Evolutionary conservation across 2,888 invertebrate species (phyloP), one percentile per base, ranked within the genome.

Genomic region (Torymus aiolomorphi): DNA sequence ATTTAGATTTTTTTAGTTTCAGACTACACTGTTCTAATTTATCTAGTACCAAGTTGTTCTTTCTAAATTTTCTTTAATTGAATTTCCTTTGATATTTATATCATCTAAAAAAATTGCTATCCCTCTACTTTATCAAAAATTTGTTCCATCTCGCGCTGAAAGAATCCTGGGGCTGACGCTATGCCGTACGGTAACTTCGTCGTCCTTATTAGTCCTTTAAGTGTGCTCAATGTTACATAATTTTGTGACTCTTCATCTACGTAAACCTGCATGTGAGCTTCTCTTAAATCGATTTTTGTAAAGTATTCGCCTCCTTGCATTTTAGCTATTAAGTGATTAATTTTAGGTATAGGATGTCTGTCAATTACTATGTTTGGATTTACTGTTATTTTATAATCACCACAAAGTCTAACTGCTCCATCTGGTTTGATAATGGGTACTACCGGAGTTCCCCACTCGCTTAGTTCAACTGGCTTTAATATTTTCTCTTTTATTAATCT

Each of bases 1-100:
- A 51, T 88, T 71, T 89, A 89, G 2, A 81, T 71, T 11, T 62
- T 51, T 20, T 86, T 86, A 4, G 88, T 76, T 70, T 84, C 24
- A 87, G 86, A 8, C 85, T 86, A 10, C 81, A 82, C 12, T 83
- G 71, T 16, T 70, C 12, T 59, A 87, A 83, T 8, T 85, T 71
- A 31, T 80, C n/a, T 13, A 87, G 83, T n/a, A 87, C 85, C 73
- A 81, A 1, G 69, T 70, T 10, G 88, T 73, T 80, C 84, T 84
- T 18, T 74, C 14, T 5, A 85, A 49, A 82, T 88, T 86, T 14
- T n/a, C n/a, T n/a, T n/a, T n/a, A n/a, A n/a, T n/a, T n/a, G n/a
- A n/a, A n/a, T n/a, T n/a, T n/a, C n/a, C 84, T 83, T 42, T 76
- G 5, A 63, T 20, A 42, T n/a, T 18, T 5, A 63, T 42, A 5